A percentile compares a stretch with the other conserved stretches of the same genome.
Conservation (phyloP, 2,888 invertebrate genomes). For the Molorchus minor region DNA sequence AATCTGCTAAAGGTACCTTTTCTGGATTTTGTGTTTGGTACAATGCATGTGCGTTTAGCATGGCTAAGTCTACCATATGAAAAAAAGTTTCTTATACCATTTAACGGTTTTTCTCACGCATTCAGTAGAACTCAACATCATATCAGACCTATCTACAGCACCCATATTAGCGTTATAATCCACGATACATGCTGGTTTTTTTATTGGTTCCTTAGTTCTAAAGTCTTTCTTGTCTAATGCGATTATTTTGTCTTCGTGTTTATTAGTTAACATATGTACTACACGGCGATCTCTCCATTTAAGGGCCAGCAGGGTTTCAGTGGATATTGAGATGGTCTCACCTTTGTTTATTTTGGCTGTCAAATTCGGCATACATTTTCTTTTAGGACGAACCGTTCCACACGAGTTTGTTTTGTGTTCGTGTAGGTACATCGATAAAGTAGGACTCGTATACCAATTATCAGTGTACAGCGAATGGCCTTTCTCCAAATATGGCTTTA, state of each 20-base stretch:
- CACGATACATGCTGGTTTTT: background rate
- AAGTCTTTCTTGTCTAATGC: background rate
- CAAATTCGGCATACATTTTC: background rate
- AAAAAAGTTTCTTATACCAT: slow-evolving; percentile 15
- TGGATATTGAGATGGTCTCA: background rate
- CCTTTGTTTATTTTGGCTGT: slow-evolving; percentile 1
- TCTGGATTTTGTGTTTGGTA: slow-evolving; percentile 1
- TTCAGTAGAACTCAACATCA: background rate
- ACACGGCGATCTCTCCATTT: slow-evolving; percentile 3
- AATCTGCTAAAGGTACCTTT: background rate
- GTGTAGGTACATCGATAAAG: slow-evolving; percentile 4
- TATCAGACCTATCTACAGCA: background rate
- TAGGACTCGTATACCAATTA: slow-evolving; percentile 3
- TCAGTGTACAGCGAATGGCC: slow-evolving; percentile 1
- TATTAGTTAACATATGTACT: slow-evolving; percentile 2
- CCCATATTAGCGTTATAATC: slow-evolving; percentile 2
- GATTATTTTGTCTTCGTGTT: slow-evolving; percentile 1
- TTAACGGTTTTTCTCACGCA: slow-evolving; percentile 1
- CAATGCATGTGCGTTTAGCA: background rate
- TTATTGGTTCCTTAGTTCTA: background rate
- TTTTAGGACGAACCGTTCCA: slow-evolving; percentile 2
- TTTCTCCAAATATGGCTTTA: slow-evolving; percentile 11
- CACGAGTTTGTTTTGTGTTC: slow-evolving; percentile 6
- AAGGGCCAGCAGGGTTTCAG: background rate
- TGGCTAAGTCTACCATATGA: background rate